Base-by-base conservation (phyloP, 2,113 vertebrate genomes). In the Poicephalus gulielmi region DNA sequence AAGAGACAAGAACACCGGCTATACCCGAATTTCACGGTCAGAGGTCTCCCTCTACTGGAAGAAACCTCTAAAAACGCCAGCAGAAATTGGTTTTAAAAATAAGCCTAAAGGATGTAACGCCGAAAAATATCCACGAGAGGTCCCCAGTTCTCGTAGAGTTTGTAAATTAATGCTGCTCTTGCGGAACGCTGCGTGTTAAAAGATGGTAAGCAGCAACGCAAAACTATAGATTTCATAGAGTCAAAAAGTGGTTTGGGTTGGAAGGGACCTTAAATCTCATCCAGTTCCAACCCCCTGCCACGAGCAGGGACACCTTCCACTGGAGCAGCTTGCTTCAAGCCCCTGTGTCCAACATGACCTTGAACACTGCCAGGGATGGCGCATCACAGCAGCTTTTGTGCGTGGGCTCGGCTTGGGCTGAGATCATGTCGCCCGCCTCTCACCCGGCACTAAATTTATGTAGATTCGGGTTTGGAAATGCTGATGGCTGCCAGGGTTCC, bases 1-100 rank as follows among this genome's bases (percentile, higher is more conserved):
- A 96, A 96, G 96, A 90, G 92, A 91, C 94, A 93, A 85, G 96
- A 97, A 97, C 39, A 66, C 44, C 3, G 50, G 35, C 41, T 50
- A 24, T 47, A 35, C 24, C 50, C 18, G 13, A 52, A 9, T 97
- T 97, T 73, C 80, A 63, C 60, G 97, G 97, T 97, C 95, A 97
- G 59, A 98, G 91, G 74, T 94, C 98, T 95, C 98, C 98, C 98
- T 98, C 98, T 98, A 95, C 97, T 95, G 98, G 84, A 85, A 80
- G 83, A 74, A 80, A 57, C 35, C 88, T 57, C 19, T 2, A n/a
- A 47, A 73, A 82, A 53, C 28, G 3, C 35, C 13, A 59, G 10
- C 52, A 66, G 33, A 22, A 22, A 59, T 59, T 59, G 55, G 20
- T 23, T 59, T 59, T 59, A 23, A 23, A 59, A 59, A n/a, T n/a